phyloP scores from a whole-genome alignment of 2,797 vertebrate genomes.

The Myotis planiceps region DNA sequence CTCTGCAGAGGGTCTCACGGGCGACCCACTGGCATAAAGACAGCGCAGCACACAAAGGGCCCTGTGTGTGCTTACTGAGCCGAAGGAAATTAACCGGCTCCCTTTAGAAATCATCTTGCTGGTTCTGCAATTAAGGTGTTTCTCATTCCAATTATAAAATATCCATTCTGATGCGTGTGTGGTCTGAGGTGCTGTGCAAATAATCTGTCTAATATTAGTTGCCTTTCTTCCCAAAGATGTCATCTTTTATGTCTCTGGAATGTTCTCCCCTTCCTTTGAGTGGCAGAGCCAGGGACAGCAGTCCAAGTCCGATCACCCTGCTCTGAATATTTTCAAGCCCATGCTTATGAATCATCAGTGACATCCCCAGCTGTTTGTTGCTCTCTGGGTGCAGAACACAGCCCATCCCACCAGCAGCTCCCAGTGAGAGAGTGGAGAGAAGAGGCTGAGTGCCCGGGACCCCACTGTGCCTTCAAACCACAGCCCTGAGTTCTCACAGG shows the following conservation, averaged over 20 bases:
- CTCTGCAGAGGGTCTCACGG: background rate
- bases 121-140: accelerated
- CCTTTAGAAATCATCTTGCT: background rate
- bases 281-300: background rate
- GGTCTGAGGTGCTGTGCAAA: background rate
- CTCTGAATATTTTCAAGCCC: background rate
- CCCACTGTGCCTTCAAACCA: background rate
- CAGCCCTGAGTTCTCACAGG: background rate
- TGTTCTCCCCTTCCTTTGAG: background rate
- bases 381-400: background rate
- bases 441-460: too few species aligned
- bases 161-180: background rate
- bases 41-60: background rate
- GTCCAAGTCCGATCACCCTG: background rate
- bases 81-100: background rate
- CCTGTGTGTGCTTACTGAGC: background rate
- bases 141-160: background rate
- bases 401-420: background rate
- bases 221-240: background rate
- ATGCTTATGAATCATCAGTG: background rate
- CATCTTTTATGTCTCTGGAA: background rate
- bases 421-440: background rate
- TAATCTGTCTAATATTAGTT: background rate
- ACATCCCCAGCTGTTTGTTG: too few species aligned
- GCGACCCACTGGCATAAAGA: background rate